phyloP scores from a whole-genome alignment of 2,113 vertebrate species.

The Azemiops feae region DNA sequence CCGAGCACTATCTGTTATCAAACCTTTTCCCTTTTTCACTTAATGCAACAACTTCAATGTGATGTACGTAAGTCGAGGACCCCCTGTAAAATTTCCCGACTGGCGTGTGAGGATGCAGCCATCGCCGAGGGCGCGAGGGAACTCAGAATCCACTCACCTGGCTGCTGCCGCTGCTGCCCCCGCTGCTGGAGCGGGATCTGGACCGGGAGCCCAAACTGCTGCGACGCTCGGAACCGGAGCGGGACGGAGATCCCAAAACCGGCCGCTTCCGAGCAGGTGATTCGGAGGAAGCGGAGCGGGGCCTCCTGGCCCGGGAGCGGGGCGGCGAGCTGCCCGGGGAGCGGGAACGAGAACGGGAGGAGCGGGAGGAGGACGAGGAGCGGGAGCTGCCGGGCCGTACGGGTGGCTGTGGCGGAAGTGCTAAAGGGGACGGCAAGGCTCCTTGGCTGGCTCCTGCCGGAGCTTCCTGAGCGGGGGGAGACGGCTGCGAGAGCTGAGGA shows the following conservation, averaged over 20 bases:
- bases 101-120: not conserved
- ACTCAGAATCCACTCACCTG: slow-evolving; percentile 49
- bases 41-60: too few relatives aligned
- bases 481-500: slow-evolving; percentile 58
- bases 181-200: slow-evolving; percentile 55
- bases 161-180: slow-evolving; percentile 60
- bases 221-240: not conserved
- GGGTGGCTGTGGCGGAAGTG: slow-evolving; percentile 18
- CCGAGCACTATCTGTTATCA: too few relatives aligned
- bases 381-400: slow-evolving; percentile 34
- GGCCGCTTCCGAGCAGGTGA: slow-evolving; percentile 4
- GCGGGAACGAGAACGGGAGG: slow-evolving; percentile 61
- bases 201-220: slow-evolving; percentile 38
- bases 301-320: slow-evolving; percentile 43
- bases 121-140: accelerated
- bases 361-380: slow-evolving; percentile 54
- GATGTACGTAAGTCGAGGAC: too few relatives aligned
- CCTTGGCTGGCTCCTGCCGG: not conserved
- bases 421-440: slow-evolving; percentile 31
- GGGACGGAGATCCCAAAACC: slow-evolving; percentile 52
- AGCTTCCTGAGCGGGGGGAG: slow-evolving; percentile 52
- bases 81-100: not conserved
- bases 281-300: slow-evolving; percentile 40
- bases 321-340: slow-evolving; percentile 63
- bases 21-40: too few relatives aligned